phyloP scores from a whole-genome alignment of 2,797 vertebrate species.

The Pseudochromis fuscus region DNA sequence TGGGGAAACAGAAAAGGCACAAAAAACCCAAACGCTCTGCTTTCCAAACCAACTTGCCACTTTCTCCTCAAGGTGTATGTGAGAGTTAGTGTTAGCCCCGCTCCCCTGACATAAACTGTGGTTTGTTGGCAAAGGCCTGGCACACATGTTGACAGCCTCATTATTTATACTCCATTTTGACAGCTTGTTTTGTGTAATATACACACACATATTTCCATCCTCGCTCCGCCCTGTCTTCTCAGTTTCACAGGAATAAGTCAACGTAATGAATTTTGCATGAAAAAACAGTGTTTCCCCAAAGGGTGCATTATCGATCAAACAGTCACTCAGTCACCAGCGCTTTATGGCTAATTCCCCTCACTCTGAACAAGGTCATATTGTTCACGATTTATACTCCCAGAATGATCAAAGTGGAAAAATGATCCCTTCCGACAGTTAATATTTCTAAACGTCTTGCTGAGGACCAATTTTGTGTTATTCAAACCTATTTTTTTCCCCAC shows the following conservation, averaged over 20 bases:
- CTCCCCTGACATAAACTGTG: constrained; percentile 69
- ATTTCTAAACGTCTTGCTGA: constrained; percentile 61
- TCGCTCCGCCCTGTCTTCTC: constrained; percentile 51
- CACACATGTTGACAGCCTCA: constrained; percentile 69
- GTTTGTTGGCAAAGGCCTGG: constrained; percentile 71
- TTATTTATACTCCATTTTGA: constrained; percentile 76
- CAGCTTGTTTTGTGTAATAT: constrained; percentile 77
- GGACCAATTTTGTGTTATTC: constrained; percentile 59
- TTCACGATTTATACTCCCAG: constrained; percentile 67
- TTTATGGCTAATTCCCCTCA: constrained; percentile 59
- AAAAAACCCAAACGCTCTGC: constrained; percentile 45
- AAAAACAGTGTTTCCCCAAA: constrained; percentile 65
- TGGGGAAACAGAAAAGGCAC: constrained; percentile 36
- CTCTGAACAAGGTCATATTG: constrained; percentile 74
- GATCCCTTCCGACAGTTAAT: constrained; percentile 65
- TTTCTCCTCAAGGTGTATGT: constrained; percentile 50
- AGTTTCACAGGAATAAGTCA: constrained; percentile 70
- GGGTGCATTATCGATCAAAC: constrained; percentile 72
- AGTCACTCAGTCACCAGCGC: constrained; percentile 64
- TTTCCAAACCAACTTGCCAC: constrained; percentile 62
- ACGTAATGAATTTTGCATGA: constrained; percentile 75
- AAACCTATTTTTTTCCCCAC: constrained; percentile 59
- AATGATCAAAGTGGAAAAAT: constrained; percentile 65
- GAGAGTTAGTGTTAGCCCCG: constrained; percentile 48
- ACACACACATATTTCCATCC: constrained; percentile 69